Base-by-base conservation (phyloP, 2,888 invertebrate species). In the Diplolepis rosae region DNA sequence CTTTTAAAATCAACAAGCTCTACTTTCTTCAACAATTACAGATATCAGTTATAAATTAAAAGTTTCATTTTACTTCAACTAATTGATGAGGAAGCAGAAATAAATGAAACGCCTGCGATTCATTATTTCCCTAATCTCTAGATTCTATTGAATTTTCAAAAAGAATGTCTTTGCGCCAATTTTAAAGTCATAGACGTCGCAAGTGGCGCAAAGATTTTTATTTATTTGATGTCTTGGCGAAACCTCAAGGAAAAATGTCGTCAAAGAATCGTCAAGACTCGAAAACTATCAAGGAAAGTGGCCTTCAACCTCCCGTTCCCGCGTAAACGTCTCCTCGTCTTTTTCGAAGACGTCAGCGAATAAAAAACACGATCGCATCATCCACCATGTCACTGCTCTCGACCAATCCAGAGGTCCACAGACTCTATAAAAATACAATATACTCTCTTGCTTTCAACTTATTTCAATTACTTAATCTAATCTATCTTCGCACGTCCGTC, bases 121-220 rank as follows among this genome's bases (percentile, higher is more conserved):
- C 24, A 35, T 32, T 24, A 7, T 4, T 39, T 35, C 4, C 9
- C 39, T 27, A n/a, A 39, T 39, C 61, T 39, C 61, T n/a, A 6
- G 24, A 35, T 30, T 22, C 3, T 9, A 2, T 7, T 9, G 1
- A 45, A 45, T n/a, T 39, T 39, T 61, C 7, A 35, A 39, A 50
- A 51, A 4, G 7, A n/a, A 7, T 24, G 6, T 54, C 27, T 76
- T 80, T 76, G 77, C 80, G 66, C 71, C 32, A 61, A 69, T 77
- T 73, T 77, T 82, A 35, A 81, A 71, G 56, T 68, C 51, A 13
- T 9, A 9, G 30, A 39, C n/a, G 67, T 80, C 80, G 61, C 76
- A 73, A 74, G 42, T 61, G 56, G 51, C 71, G 80, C 77, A 71
- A 79, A 72, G 76, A 69, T 15, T 30, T 30, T 22, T 39, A 27